A percentile compares a stretch with the other conserved stretches of the same genome.
These are phyloP conservation scores for Glyphotaelius pellucidus DNA, from an alignment of 2,888 invertebrate species.

Conservation along the genomic window DNA sequence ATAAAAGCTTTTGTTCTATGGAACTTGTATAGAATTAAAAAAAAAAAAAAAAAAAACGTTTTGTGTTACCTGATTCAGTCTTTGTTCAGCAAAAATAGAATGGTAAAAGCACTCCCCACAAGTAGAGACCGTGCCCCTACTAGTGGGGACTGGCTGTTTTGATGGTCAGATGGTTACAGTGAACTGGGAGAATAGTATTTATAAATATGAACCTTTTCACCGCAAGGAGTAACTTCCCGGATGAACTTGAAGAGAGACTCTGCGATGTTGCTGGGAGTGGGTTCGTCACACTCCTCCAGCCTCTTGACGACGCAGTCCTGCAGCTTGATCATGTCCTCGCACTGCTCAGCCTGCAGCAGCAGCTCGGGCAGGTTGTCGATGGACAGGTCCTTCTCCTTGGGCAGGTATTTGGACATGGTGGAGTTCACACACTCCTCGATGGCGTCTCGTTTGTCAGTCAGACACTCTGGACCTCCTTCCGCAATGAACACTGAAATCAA, in stretches of 20 bases:
- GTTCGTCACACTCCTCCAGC: constrained; percentile 82
- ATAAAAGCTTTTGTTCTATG: no score
- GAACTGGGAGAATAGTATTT: neutral
- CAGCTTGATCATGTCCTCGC: constrained; percentile 77
- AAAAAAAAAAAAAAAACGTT: no score
- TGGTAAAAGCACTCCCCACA: no score
- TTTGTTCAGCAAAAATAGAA: no score
- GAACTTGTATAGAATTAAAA: no score
- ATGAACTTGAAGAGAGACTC: constrained; percentile 86
- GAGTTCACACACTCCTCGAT: constrained; percentile 81
- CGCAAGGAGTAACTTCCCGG: constrained; percentile 82
- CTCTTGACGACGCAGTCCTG: constrained; percentile 79
- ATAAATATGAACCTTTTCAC: constrained; percentile 53
- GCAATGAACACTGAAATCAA: constrained; percentile 84
- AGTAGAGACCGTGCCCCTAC: no score
- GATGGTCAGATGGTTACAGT: no score
- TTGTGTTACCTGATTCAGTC: no score
- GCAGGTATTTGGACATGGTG: constrained; percentile 77
- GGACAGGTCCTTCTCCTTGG: constrained; percentile 71
- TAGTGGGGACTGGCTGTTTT: no score
- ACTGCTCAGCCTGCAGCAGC: constrained; percentile 76
- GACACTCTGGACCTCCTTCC: constrained; percentile 88
- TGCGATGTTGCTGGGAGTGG: constrained; percentile 88
- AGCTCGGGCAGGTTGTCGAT: constrained; percentile 79
- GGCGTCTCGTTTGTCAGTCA: constrained; percentile 78